Conservation (phyloP, 2,797 vertebrate species). For the Microctenopoma lineatum region DNA sequence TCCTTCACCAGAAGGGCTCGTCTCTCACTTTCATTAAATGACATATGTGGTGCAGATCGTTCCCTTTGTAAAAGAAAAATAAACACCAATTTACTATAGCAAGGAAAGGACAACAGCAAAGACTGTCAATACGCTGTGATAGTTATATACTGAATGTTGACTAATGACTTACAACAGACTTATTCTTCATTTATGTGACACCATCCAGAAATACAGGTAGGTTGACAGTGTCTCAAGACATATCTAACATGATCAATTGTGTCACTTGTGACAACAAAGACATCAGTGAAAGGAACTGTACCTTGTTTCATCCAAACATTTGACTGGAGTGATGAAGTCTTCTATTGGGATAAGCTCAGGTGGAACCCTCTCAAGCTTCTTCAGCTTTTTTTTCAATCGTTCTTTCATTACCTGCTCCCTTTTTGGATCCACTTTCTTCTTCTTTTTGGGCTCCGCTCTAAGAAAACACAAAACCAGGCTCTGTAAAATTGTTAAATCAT, state of each 20-base stretch:
- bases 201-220: neutral
- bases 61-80: constrained; percentile 75
- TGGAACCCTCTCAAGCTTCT: constrained; percentile 87
- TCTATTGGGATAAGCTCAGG: constrained; percentile 94
- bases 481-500: constrained; percentile 3
- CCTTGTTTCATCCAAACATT: constrained; percentile 87
- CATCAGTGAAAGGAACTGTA: constrained; percentile 49
- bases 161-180: neutral
- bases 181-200: neutral
- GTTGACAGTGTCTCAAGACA: neutral
- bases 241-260: neutral
- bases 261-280: neutral
- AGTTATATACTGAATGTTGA: neutral
- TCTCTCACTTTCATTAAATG: constrained; percentile 87
- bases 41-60: constrained; percentile 72
- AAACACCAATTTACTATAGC: constrained; percentile 3
- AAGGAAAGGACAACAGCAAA: neutral
- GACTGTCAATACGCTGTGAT: constrained; percentile 1
- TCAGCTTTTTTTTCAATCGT: constrained; percentile 91
- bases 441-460: constrained; percentile 93
- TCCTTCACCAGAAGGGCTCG: constrained; percentile 90
- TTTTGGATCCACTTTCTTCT: constrained; percentile 91
- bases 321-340: constrained; percentile 86
- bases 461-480: constrained; percentile 31
- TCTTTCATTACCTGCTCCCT: constrained; percentile 88